phyloP scores from a whole-genome alignment of 2,113 vertebrate species.

The Dolichotis patagonum region DNA sequence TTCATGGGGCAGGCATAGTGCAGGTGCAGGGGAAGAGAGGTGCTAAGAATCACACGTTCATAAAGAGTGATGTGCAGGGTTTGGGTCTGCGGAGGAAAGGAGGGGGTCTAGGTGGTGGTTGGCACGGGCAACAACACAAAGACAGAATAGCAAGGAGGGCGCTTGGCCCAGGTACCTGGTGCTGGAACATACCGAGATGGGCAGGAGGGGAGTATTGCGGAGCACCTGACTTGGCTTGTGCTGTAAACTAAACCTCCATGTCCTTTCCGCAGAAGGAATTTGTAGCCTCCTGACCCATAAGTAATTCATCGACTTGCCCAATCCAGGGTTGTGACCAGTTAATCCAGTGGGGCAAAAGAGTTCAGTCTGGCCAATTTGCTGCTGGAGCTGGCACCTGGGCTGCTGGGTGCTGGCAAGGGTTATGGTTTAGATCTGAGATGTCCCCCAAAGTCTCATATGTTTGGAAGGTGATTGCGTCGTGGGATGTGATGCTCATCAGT shows the following conservation, averaged over 20 bases:
- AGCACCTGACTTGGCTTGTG: fast-evolving
- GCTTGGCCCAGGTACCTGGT: fast-evolving
- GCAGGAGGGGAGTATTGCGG: no score
- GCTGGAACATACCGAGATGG: not conserved
- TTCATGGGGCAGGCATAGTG: not conserved
- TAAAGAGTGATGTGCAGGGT: not conserved
- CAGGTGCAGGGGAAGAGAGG: no score
- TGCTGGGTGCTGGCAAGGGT: not conserved
- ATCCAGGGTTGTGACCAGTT: not conserved
- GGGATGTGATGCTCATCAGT: not conserved
- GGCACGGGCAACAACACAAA: fast-evolving
- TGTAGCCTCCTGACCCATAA: not conserved
- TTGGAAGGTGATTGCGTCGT: not conserved
- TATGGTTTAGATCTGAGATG: not conserved
- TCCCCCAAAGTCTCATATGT: not conserved
- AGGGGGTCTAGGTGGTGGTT: not conserved
- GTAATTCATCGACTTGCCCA: not conserved
- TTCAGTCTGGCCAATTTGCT: not conserved
- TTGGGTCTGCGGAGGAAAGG: not conserved
- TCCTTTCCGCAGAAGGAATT: not conserved
- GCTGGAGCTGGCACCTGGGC: not conserved
- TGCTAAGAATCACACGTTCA: fast-evolving
- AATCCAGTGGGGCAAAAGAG: not conserved
- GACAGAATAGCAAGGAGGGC: not conserved
- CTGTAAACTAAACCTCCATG: not conserved